phyloP scores from a whole-genome alignment of 2,797 vertebrate species.

The Characodon lateralis region DNA sequence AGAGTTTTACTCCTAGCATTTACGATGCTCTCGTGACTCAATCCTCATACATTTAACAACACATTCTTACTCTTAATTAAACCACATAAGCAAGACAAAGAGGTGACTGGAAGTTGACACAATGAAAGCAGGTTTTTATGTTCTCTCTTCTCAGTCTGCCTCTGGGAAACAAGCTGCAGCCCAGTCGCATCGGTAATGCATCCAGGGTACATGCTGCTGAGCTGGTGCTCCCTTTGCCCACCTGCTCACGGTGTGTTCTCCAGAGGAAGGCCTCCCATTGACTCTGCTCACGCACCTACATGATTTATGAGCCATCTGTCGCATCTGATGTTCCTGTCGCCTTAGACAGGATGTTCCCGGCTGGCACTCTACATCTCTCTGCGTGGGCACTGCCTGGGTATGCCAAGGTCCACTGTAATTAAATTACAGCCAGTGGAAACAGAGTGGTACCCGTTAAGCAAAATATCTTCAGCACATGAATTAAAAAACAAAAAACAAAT shows the following conservation, averaged over 20 bases:
- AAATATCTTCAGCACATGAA: slow-evolving; percentile 15
- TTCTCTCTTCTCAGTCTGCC: slow-evolving; percentile 31
- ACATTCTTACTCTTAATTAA: background rate
- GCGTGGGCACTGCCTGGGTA: slow-evolving; percentile 71
- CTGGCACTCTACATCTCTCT: slow-evolving; percentile 71
- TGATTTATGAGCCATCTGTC: slow-evolving; percentile 87
- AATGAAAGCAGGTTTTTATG: slow-evolving; percentile 17
- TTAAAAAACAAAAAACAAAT: slow-evolving; percentile 14
- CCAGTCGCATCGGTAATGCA: slow-evolving; percentile 44
- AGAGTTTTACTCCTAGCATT: slow-evolving; percentile 22
- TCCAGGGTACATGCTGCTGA: slow-evolving; percentile 55
- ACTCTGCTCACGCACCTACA: slow-evolving; percentile 73
- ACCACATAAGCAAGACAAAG: slow-evolving; percentile 15
- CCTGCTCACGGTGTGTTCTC: slow-evolving; percentile 70
- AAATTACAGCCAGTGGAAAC: slow-evolving; percentile 79
- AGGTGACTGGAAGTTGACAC: slow-evolving; percentile 14
- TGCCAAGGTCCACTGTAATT: slow-evolving; percentile 83
- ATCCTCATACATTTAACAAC: slow-evolving; percentile 1
- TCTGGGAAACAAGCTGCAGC: slow-evolving; percentile 47
- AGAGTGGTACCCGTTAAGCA: slow-evolving; percentile 46
- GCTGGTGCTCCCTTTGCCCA: slow-evolving; percentile 62
- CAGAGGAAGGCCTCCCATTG: slow-evolving; percentile 74
- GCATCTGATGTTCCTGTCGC: slow-evolving; percentile 80
- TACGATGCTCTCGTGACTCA: background rate
- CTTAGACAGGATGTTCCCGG: slow-evolving; percentile 80